Evolutionary conservation across 1,140 invertebrate genomes (phyloP), one percentile per base, ranked within the genome.

Genomic region (Bombus turneri): DNA sequence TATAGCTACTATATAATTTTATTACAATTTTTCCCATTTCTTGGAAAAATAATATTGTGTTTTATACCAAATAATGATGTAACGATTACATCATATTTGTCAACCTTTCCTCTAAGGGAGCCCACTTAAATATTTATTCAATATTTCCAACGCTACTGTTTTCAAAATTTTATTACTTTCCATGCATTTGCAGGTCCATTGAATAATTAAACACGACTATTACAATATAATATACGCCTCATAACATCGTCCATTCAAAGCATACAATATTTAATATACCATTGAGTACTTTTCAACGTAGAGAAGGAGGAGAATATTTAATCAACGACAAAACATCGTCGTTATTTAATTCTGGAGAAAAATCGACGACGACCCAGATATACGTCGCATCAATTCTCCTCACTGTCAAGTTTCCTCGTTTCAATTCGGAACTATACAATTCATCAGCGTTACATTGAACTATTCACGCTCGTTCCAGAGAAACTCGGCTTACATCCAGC

Each of bases 401-500:
- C 47, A 28, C 22, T 59, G 34, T 59, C 53, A 59, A 71, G 34
- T 81, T 72, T 59, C 10, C 37, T 53, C 34, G 41, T n/a, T 71
- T 53, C 66, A 22, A 41, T 81, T 59, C 15, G 3, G 72, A 62
- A 73, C 69, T 28, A n/a, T 31, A 25, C 47, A 43, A 72, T 81
- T 73, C 34, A 25, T 28, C 12, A 22, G 37, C 71, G 25, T 39
- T 31, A 12, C 12, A 15, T 34, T 9, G 8, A 41, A 69, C 18
- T 69, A 34, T 57, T 78, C n/a, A 31, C 39, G 15, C 28, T 13
- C 64, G 15, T 10, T 76, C 1, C 41, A 3, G 3, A 34, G 31
- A 2, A 66, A 69, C 47, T 53, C 69, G 41, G 79, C 53, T 83
- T 66, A 41, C 64, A 78, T 88, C 47, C 62, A 22, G 31, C n/a